These are phyloP conservation scores for Mesorhabditis spiculigera DNA, from an alignment of 2,888 invertebrate species.

Conservation along the genomic window DNA sequence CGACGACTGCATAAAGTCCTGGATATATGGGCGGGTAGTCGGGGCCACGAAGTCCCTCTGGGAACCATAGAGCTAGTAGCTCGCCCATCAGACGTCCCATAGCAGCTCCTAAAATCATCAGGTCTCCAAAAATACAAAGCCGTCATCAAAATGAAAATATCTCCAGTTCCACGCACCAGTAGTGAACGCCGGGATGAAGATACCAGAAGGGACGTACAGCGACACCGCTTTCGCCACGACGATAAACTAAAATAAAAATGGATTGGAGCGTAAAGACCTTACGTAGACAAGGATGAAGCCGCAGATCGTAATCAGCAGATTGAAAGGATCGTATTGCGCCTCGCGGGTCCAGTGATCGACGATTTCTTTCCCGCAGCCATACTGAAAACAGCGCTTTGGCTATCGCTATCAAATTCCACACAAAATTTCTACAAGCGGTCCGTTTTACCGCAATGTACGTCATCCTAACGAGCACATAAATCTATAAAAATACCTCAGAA, in stretches of 20 bases:
- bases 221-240: slow-evolving; percentile 83
- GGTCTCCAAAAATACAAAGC: too few species aligned
- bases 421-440: too few species aligned
- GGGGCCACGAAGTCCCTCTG: neutral
- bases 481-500: too few species aligned
- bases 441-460: too few species aligned
- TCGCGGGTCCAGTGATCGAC: neutral
- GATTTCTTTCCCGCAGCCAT: neutral
- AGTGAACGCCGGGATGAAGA: slow-evolving; percentile 95
- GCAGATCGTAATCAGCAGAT: neutral
- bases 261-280: neutral
- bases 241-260: slow-evolving; percentile 70
- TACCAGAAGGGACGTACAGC: slow-evolving; percentile 92
- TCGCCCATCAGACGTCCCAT: neutral
- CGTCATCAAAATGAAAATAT: too few species aligned
- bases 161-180: slow-evolving; percentile 68
- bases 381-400: neutral
- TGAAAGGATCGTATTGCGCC: neutral
- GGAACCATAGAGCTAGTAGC: neutral
- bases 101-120: neutral
- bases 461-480: too few species aligned
- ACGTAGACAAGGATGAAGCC: slow-evolving; percentile 1
- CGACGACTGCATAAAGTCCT: slow-evolving; percentile 4
- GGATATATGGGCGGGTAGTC: slow-evolving; percentile 5
- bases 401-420: too few species aligned